Percentiles rank a stretch among this genome's conserved stretches.
Conservation (phyloP, 2,797 vertebrate species). For the Sebastes reedi region DNA sequence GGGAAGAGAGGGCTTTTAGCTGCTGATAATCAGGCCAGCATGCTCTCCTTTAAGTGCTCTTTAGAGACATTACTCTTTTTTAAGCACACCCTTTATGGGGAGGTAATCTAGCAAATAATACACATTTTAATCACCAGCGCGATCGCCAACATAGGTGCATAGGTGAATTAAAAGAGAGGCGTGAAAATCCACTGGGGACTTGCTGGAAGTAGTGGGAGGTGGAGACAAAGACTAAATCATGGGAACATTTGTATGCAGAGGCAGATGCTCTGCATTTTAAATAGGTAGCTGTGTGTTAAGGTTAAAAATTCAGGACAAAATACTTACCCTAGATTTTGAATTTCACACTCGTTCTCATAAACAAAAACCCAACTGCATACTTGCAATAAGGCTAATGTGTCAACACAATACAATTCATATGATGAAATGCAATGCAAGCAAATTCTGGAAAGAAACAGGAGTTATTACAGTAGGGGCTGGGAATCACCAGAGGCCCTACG, state of each 20-base stretch:
- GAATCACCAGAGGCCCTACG: too few species aligned
- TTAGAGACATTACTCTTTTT: constrained; percentile 38
- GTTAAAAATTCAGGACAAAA: constrained; percentile 51
- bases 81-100: constrained; percentile 42
- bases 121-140: constrained; percentile 40
- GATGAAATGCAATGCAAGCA: constrained; percentile 23
- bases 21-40: constrained; percentile 64
- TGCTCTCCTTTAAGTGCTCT: constrained; percentile 46
- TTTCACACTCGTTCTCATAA: constrained; percentile 11
- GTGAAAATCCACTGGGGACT: constrained; percentile 32
- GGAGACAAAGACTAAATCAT: constrained; percentile 48
- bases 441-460: not conserved
- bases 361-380: constrained; percentile 12
- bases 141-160: constrained; percentile 12
- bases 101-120: constrained; percentile 58
- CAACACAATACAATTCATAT: not conserved
- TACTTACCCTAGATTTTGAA: constrained; percentile 16
- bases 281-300: constrained; percentile 42
- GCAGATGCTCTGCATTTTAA: constrained; percentile 61
- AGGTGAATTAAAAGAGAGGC: constrained; percentile 44
- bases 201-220: constrained; percentile 31
- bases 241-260: constrained; percentile 45
- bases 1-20: constrained; percentile 64
- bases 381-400: not conserved
- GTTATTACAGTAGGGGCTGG: not conserved